Conservation (phyloP, 1,140 invertebrate species). For the Lethocerus indicus region DNA sequence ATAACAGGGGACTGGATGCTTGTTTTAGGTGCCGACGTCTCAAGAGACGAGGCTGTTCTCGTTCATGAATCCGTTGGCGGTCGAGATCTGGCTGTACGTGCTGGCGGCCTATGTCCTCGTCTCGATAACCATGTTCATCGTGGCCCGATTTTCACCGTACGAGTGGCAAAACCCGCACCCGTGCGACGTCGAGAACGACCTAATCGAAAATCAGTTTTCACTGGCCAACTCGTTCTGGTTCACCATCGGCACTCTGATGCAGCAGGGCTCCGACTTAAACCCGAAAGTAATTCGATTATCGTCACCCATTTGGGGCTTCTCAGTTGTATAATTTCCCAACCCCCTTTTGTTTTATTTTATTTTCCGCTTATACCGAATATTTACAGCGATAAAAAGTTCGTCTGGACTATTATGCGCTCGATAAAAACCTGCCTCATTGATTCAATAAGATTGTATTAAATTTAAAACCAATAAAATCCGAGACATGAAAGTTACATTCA, state of each 20-base stretch:
- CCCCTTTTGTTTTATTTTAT: no score
- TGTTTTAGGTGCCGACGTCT: conserved; percentile 49
- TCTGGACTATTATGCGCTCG: no score
- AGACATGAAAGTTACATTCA: no score
- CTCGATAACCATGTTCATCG: conserved; percentile 65
- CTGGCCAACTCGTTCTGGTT: conserved; percentile 58
- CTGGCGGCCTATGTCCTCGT: conserved; percentile 59
- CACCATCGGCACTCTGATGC: conserved; percentile 67
- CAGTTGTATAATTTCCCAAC: no score
- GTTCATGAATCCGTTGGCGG: conserved; percentile 72
- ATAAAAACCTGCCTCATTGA: no score
- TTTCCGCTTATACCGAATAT: no score
- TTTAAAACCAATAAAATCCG: no score
- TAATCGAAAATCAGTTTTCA: conserved; percentile 32
- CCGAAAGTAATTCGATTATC: conserved; percentile 35
- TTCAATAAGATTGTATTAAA: no score
- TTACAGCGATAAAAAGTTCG: no score
- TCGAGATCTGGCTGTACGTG: conserved; percentile 69
- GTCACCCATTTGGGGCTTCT: no score
- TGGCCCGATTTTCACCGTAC: conserved; percentile 63
- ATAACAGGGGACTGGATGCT: no score
- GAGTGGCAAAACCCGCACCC: conserved; percentile 65
- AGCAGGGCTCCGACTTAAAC: conserved; percentile 60
- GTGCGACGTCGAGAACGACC: conserved; percentile 40
- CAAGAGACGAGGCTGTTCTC: conserved; percentile 65